Percentiles rank a stretch among this genome's conserved stretches.
These are phyloP conservation scores for Phrynocephalus vlangalii DNA, from an alignment of 2,797 vertebrate species.

Conservation along the genomic window DNA sequence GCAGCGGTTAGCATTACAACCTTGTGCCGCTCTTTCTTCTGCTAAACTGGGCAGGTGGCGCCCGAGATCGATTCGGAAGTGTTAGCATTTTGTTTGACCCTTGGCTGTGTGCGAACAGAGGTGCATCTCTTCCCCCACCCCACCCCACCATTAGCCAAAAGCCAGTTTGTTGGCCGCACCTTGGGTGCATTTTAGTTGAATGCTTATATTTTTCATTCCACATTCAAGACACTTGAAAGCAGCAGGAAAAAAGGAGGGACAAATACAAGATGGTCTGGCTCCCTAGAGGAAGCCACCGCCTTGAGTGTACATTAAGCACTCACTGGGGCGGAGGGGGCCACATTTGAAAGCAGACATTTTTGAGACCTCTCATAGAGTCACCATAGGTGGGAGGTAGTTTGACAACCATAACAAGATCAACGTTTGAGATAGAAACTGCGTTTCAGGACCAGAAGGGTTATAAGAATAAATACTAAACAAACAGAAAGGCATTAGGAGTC, in stretches of 20 bases:
- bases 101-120: neutral
- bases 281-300: too few species aligned
- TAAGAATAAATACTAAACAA: neutral
- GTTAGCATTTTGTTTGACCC: neutral
- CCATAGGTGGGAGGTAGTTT: too few species aligned
- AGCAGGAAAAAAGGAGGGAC: too few species aligned
- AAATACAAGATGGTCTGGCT: too few species aligned
- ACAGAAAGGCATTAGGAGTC: neutral
- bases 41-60: neutral
- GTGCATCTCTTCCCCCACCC: neutral
- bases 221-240: neutral
- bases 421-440: too few species aligned
- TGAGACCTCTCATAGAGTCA: too few species aligned
- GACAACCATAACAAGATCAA: too few species aligned
- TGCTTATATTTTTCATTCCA: neutral
- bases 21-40: neutral
- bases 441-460: too few species aligned
- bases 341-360: too few species aligned
- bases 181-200: neutral
- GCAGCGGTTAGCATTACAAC: neutral
- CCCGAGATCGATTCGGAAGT: neutral
- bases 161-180: neutral
- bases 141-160: neutral
- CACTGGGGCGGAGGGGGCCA: too few species aligned
- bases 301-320: too few species aligned